phyloP scores from a whole-genome alignment of 2,888 invertebrate species.

The Flexamia atlantica region DNA sequence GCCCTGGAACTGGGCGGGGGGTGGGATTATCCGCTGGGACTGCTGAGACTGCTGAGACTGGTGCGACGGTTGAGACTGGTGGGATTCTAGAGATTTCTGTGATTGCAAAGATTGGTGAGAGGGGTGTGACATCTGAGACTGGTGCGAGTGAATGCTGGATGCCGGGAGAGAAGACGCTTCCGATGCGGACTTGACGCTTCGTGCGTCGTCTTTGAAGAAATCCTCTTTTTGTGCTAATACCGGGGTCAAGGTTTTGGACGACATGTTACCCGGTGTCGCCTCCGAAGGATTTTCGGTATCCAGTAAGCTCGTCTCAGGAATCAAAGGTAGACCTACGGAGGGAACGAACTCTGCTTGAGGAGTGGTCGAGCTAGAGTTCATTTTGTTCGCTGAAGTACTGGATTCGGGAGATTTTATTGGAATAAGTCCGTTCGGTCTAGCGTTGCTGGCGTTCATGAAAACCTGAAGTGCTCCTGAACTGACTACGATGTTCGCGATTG shows the following conservation, averaged over 20 bases:
- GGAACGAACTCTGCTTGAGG: conserved; percentile 70
- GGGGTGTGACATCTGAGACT: conserved; percentile 12
- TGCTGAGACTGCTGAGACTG: neutral
- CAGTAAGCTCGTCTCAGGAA: conserved; percentile 81
- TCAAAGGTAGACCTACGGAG: conserved; percentile 78
- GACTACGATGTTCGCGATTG: conserved; percentile 83
- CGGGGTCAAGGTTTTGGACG: conserved; percentile 74
- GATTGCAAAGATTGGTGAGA: conserved; percentile 72
- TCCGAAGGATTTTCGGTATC: conserved; percentile 78
- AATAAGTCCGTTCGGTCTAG: conserved; percentile 72
- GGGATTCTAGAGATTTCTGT: conserved; percentile 20
- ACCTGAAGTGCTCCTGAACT: conserved; percentile 80
- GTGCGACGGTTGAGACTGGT: conserved; percentile 28
- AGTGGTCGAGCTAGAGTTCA: conserved; percentile 63
- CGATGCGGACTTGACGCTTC: conserved; percentile 66
- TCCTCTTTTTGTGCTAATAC: conserved; percentile 71
- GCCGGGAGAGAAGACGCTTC: conserved; percentile 69
- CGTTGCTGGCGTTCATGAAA: conserved; percentile 76
- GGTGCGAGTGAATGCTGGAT: conserved; percentile 57
- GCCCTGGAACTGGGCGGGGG: conserved; percentile 85
- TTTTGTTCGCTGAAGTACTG: conserved; percentile 61
- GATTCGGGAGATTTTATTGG: conserved; percentile 72
- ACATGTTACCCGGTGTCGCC: conserved; percentile 70
- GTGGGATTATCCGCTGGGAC: conserved; percentile 84
- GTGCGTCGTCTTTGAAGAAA: conserved; percentile 64